Conservation (phyloP, 1,140 invertebrate genomes). For the Gryon sp. region DNA sequence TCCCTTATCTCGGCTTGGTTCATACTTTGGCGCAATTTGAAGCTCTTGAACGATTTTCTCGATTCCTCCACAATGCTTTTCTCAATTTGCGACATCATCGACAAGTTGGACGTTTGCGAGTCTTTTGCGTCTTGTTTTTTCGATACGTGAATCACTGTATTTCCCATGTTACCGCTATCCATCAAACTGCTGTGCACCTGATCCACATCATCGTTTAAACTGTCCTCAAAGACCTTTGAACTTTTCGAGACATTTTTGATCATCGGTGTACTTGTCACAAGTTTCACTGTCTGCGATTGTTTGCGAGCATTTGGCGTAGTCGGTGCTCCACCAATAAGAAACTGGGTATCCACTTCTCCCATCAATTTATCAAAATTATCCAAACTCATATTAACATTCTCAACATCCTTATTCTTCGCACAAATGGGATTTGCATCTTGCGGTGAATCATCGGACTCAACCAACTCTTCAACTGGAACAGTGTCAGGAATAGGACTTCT, state of each 20-base stretch:
- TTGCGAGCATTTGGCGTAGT: not conserved
- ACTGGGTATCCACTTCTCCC: conserved; percentile 37
- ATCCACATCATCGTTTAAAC: conserved; percentile 20
- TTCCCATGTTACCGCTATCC: not conserved
- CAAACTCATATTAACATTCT: not conserved
- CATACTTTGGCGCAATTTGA: not conserved
- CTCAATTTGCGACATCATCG: conserved; percentile 16
- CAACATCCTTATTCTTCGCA: no score
- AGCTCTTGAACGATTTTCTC: not conserved
- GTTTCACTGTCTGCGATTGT: not conserved
- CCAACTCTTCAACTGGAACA: no score
- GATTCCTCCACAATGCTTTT: not conserved
- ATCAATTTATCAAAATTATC: conserved; percentile 44
- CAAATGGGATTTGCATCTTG: no score
- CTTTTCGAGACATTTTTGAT: not conserved
- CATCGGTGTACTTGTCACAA: conserved; percentile 5
- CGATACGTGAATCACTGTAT: conserved; percentile 16
- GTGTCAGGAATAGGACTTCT: no score
- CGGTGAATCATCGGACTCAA: no score
- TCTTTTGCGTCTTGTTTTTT: not conserved
- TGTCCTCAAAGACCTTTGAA: not conserved
- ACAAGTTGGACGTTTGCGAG: not conserved
- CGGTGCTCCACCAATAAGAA: conserved; percentile 7
- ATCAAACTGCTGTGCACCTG: conserved; percentile 17
- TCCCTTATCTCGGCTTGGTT: not conserved